Percentiles rank a stretch among this genome's conserved stretches.
Evolutionary conservation across 2,797 vertebrate genomes (phyloP).

Genomic region (Hemitrygon akajei): DNA sequence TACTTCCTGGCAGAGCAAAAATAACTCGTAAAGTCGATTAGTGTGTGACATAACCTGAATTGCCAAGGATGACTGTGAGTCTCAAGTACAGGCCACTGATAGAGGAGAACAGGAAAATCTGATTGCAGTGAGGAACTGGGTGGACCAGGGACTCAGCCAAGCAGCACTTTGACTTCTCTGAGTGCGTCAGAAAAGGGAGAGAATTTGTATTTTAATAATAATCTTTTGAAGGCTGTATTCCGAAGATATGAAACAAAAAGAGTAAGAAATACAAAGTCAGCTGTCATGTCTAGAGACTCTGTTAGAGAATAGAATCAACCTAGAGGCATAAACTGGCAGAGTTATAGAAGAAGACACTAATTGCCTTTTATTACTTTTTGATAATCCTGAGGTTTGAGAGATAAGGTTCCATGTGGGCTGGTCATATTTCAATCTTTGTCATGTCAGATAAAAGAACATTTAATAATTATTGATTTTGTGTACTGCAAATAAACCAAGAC

Average conservation of each 20-base stretch:
- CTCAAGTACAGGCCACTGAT: not conserved
- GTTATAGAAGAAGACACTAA: not conserved
- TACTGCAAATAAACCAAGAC: not conserved
- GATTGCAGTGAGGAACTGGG: not conserved
- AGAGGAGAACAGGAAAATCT: not conserved
- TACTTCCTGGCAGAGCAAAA: not conserved
- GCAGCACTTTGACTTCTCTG: not conserved
- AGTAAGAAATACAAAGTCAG: not conserved
- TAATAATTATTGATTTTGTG: constrained; percentile 3
- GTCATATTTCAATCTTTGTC: constrained; percentile 11
- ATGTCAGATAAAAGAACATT: not conserved
- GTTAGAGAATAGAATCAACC: not conserved
- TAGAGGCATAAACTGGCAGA: not conserved
- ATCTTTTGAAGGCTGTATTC: not conserved
- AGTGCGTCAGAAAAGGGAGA: not conserved
- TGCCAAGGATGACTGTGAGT: not conserved
- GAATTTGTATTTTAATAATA: not conserved
- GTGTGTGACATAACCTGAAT: not conserved
- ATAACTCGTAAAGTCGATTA: not conserved
- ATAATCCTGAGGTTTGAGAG: not conserved
- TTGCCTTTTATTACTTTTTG: not conserved
- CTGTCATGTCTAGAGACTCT: not conserved
- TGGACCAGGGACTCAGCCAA: not conserved
- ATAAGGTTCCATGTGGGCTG: not conserved
- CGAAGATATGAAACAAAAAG: not conserved